Evolutionary conservation across 1,140 invertebrate species (phyloP), one percentile per base, ranked within the genome.

Genomic region (Zaprionus lachaisei): DNA sequence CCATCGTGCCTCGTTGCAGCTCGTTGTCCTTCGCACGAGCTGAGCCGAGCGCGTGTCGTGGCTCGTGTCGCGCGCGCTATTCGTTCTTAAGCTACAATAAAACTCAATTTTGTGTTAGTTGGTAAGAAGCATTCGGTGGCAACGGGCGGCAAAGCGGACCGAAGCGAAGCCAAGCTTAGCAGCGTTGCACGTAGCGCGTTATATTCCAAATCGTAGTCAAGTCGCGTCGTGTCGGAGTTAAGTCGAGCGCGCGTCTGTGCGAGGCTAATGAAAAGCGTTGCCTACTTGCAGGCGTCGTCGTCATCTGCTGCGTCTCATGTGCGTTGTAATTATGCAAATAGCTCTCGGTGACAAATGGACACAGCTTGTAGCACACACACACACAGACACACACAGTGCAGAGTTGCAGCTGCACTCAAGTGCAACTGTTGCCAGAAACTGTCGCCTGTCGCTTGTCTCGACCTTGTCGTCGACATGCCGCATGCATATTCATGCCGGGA

Each of bases 251-350:
- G 15, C 31, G 55, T 60, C 26, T 57, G 64, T 20, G 20, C 15
- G 20, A 31, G 34, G 72, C 72, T 71, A 71, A 64, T 80, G 66
- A 66, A 83, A 67, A 73, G 66, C 72, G 41, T 68, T 73, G 74
- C 57, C 70, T 72, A 78, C 67, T 75, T 75, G 54, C 77, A 72
- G 75, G 57, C 79, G 72, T 62, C 41, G 70, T 17, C 20, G 20
- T 12, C 34, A 34, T 4, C 47, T 67, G 70, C 63, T 69, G 67
- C 74, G 58, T 66, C 71, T 83, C 83, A 80, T 86, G 80, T 86
- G 84, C 80, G 81, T 84, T 89, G 81, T 79, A 87, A 89, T 87
- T 87, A 87, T 87, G 83, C 84, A 89, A 87, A 87, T 87, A 71
- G 83, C 72, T 22, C 66, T 70, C 60, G 57, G 47, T 62, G 62